Percentiles rank a stretch among this genome's conserved stretches.
These are phyloP conservation scores for Tychaedon coryphoeus DNA, from an alignment of 2,113 vertebrate genomes.

Conservation along the genomic window DNA sequence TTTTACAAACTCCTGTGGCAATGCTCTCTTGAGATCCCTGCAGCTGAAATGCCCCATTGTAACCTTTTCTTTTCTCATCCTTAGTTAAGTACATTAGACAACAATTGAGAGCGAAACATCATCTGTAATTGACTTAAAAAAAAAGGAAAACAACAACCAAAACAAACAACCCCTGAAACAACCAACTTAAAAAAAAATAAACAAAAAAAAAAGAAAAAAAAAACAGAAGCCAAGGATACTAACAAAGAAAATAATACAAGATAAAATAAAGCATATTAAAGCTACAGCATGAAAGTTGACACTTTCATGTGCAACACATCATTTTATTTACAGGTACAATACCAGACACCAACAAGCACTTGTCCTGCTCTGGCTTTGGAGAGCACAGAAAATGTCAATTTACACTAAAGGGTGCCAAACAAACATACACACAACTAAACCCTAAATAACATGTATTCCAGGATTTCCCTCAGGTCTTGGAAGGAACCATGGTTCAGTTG, in stretches of 20 bases:
- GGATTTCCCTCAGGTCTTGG: background rate
- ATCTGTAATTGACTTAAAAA: background rate
- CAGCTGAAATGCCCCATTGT: fast-evolving
- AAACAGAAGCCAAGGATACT: fast-evolving
- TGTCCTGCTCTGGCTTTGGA: background rate
- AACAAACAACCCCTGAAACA: background rate
- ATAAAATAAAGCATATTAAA: background rate
- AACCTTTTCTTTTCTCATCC: background rate
- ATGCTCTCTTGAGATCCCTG: background rate
- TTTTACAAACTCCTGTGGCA: background rate
- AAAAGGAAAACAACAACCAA: background rate
- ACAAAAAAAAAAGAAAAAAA: background rate
- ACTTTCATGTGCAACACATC: background rate
- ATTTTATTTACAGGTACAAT: background rate
- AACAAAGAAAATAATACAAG: background rate
- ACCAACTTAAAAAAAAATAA: background rate
- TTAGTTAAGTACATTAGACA: background rate
- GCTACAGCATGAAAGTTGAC: background rate
- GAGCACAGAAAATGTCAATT: background rate
- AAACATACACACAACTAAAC: fast-evolving
- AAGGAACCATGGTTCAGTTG: background rate
- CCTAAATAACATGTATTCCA: background rate
- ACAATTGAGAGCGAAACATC: background rate
- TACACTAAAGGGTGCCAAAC: background rate
- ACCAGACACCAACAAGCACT: background rate